Percentiles rank a stretch among this genome's conserved stretches.
Evolutionary conservation across 2,888 invertebrate species (phyloP).

Genomic region (Synergus laeviventris): DNA sequence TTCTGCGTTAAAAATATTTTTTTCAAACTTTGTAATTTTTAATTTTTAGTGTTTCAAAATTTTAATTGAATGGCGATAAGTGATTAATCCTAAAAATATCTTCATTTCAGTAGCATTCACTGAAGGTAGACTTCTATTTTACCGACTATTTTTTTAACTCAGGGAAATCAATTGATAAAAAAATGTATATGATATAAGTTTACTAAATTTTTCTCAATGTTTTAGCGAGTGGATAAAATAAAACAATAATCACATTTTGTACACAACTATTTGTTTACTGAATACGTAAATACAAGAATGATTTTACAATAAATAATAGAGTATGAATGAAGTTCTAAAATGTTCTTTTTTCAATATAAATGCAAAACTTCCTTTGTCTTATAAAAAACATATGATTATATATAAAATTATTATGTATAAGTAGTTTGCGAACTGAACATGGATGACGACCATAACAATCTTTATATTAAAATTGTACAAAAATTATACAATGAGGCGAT

Average conservation of each 20-base stretch:
- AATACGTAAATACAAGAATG: not conserved
- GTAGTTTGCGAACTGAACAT: slow-evolving; percentile 24
- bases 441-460: not conserved
- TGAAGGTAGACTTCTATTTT: no score
- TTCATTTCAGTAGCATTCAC: no score
- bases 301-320: slow-evolving; percentile 24
- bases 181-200: no score
- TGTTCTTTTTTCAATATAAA: not conserved
- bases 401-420: slow-evolving; percentile 14
- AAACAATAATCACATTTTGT: not conserved
- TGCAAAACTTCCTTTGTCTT: slow-evolving; percentile 8
- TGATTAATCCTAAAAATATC: no score
- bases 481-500: slow-evolving; percentile 18
- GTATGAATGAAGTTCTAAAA: slow-evolving; percentile 13
- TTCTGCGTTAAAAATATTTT: no score
- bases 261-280: slow-evolving; percentile 17
- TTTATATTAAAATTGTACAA: not conserved
- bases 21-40: no score
- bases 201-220: no score
- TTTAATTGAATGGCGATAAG: no score
- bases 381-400: slow-evolving; percentile 19
- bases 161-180: no score
- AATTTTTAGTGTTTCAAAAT: no score
- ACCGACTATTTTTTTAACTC: no score
- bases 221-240: no score